Evolutionary conservation across 2,888 invertebrate species (phyloP).

Genomic region (Scaptomyza reducta): DNA sequence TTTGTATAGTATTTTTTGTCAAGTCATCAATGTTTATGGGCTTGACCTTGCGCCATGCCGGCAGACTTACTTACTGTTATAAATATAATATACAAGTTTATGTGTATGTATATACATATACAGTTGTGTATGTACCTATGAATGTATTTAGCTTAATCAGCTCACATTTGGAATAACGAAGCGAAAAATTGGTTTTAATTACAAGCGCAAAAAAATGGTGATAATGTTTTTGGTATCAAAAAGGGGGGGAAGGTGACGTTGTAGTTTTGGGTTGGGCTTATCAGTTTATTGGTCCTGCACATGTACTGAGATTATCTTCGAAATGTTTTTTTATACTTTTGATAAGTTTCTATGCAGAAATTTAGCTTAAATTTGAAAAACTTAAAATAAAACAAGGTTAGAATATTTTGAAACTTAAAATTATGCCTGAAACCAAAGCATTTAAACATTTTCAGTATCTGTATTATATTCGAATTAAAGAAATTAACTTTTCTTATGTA

Average conservation of each 20-base stretch:
- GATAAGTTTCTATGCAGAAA: no score
- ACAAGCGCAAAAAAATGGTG: no score
- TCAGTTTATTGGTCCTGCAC: conserved; percentile 24
- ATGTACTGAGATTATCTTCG: neutral
- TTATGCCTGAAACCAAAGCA: no score
- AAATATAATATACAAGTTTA: neutral
- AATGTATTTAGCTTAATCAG: conserved; percentile 38
- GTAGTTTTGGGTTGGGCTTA: conserved; percentile 14
- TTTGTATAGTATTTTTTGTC: conserved; percentile 60
- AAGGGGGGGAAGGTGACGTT: no score
- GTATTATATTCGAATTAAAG: neutral
- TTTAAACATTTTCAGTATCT: neutral
- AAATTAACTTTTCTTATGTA: neutral
- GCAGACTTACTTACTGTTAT: conserved; percentile 22
- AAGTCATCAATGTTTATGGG: conserved; percentile 77
- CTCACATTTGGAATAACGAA: conserved; percentile 37
- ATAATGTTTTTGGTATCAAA: no score
- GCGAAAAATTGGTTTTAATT: conserved; percentile 17
- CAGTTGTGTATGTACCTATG: neutral
- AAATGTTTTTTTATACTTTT: neutral
- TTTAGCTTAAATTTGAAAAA: no score
- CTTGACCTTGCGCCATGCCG: conserved; percentile 70
- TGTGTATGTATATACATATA: no score
- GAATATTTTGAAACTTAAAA: no score
- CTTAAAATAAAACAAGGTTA: no score